Evolutionary conservation across 2,797 vertebrate species (phyloP).

Genomic region (Carduelis carduelis): DNA sequence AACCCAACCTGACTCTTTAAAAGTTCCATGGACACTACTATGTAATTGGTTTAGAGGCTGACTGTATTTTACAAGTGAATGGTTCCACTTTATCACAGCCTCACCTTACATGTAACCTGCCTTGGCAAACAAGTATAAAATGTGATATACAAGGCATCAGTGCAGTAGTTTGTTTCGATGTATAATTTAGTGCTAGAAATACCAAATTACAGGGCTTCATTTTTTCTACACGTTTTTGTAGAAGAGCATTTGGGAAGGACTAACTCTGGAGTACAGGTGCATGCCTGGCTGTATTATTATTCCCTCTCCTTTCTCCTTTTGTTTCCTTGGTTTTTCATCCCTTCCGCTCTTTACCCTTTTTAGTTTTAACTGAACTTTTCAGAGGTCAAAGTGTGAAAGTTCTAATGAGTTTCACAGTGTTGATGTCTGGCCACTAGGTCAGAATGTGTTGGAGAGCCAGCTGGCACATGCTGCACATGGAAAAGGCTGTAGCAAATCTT

Average conservation of each 20-base stretch:
- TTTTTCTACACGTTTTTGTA: not conserved
- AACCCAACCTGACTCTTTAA: not conserved
- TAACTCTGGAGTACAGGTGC: not conserved
- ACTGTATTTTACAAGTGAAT: not conserved
- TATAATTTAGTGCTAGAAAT: not conserved
- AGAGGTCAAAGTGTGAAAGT: not conserved
- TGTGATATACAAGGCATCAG: not conserved
- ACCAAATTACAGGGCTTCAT: not conserved
- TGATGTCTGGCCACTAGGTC: not conserved
- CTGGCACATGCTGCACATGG: not conserved
- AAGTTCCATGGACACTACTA: not conserved
- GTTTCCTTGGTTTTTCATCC: not conserved
- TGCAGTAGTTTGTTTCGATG: not conserved
- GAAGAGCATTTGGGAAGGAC: not conserved
- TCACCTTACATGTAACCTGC: not conserved
- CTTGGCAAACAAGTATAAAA: not conserved
- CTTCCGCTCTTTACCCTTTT: not conserved
- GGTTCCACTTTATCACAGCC: not conserved
- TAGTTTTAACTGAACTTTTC: not conserved
- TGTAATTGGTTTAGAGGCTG: not conserved
- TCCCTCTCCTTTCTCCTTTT: not conserved
- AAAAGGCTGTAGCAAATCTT: not conserved
- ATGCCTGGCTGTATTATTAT: not conserved
- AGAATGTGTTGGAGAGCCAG: not conserved
- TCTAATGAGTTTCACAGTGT: not conserved